These are phyloP conservation scores for Pongo abelii DNA, from an alignment of 2,113 vertebrate species.

Conservation along the genomic window DNA sequence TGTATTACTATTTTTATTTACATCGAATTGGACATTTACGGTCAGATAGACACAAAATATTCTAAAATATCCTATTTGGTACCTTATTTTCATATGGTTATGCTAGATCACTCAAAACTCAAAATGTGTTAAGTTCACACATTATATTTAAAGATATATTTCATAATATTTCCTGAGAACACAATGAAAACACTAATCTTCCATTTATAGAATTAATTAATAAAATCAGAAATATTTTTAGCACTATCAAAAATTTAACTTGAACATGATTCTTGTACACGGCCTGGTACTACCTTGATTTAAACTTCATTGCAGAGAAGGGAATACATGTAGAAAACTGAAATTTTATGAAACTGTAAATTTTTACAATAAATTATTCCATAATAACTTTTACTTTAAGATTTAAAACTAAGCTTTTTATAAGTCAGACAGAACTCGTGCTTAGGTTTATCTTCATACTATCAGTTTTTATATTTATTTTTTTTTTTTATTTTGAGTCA, in stretches of 20 bases:
- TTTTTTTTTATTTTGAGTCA: no score
- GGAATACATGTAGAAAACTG: background rate
- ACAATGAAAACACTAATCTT: background rate
- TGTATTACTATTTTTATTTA: background rate
- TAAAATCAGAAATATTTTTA: constrained; percentile 8
- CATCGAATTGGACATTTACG: background rate
- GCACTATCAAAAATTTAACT: constrained; percentile 14
- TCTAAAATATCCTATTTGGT: background rate
- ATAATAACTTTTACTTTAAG: background rate
- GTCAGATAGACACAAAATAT: background rate
- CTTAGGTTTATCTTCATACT: background rate
- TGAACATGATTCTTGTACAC: background rate
- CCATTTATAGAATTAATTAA: background rate
- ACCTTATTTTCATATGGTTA: background rate
- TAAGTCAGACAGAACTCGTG: background rate
- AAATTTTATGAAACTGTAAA: background rate
- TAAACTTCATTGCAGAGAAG: constrained; percentile 20
- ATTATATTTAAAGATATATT: no score
- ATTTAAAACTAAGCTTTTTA: background rate
- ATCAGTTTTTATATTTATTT: background rate
- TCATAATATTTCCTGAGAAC: background rate
- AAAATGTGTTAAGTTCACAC: constrained; percentile 1
- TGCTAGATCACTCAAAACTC: background rate
- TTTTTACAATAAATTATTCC: constrained; percentile 13
- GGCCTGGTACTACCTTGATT: background rate